A percentile compares a stretch with the other conserved stretches of the same genome.
Evolutionary conservation across 2,888 invertebrate species (phyloP).

Genomic region (Euphydryas editha): DNA sequence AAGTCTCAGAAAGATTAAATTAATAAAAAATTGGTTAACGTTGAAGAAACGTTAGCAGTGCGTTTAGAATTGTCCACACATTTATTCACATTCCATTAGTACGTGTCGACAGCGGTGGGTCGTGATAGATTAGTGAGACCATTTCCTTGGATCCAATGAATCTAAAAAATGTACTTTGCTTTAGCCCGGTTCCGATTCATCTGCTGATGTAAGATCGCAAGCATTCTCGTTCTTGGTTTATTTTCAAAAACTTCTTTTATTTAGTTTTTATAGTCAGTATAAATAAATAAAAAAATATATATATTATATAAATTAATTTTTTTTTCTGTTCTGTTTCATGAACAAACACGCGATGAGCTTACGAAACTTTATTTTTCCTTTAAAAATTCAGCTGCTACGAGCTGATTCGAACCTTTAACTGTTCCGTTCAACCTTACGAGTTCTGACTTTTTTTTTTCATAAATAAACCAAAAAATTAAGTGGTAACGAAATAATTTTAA

Average conservation of each 20-base stretch:
- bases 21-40: slow-evolving; percentile 27
- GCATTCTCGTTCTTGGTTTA: neutral
- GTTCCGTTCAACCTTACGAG: too few species aligned
- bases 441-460: too few species aligned
- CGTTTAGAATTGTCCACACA: slow-evolving; percentile 54
- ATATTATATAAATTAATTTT: too few species aligned
- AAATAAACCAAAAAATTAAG: neutral
- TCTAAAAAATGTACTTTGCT: slow-evolving; percentile 47
- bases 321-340: too few species aligned
- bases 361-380: too few species aligned
- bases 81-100: slow-evolving; percentile 74
- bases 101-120: slow-evolving; percentile 60
- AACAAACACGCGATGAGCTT: too few species aligned
- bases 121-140: slow-evolving; percentile 67
- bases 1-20: slow-evolving; percentile 9
- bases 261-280: neutral
- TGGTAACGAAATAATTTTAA: neutral
- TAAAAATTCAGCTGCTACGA: too few species aligned
- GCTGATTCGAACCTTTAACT: too few species aligned
- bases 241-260: neutral
- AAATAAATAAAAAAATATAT: too few species aligned
- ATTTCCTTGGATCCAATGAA: slow-evolving; percentile 53
- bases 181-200: slow-evolving; percentile 17
- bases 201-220: slow-evolving; percentile 10
- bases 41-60: slow-evolving; percentile 31